Evolutionary conservation across 2,888 invertebrate species (phyloP).

Genomic region (Anticlea derivata): DNA sequence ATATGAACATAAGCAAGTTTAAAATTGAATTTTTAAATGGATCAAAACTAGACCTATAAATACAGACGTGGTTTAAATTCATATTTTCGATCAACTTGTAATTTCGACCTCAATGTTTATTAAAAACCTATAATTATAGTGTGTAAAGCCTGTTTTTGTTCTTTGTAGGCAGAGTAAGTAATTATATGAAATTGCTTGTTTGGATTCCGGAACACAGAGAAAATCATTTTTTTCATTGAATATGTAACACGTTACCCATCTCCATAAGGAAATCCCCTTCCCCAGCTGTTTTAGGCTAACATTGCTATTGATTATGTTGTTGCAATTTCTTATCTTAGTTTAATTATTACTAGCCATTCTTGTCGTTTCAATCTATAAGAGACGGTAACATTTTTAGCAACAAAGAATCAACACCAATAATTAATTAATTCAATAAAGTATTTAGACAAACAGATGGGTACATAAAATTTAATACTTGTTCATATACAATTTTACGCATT

Average conservation of each 20-base stretch:
- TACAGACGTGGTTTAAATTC: constrained; percentile 25
- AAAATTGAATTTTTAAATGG: not conserved
- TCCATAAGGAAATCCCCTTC: too few relatives aligned
- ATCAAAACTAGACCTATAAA: constrained; percentile 24
- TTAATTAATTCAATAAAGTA: too few relatives aligned
- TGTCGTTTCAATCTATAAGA: too few relatives aligned
- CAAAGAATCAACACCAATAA: too few relatives aligned
- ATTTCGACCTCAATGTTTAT: constrained; percentile 29
- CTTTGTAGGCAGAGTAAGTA: not conserved
- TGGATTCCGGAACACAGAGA: constrained; percentile 6
- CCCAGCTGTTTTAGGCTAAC: too few relatives aligned
- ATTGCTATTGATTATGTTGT: too few relatives aligned
- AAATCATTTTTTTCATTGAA: not conserved
- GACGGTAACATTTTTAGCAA: too few relatives aligned
- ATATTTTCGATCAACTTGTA: constrained; percentile 34
- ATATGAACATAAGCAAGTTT: not conserved
- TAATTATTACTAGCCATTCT: too few relatives aligned
- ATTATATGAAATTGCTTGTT: not conserved
- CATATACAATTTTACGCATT: constrained; percentile 1
- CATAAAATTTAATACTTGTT: too few relatives aligned
- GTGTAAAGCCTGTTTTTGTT: constrained; percentile 8
- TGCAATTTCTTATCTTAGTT: too few relatives aligned
- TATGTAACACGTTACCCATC: too few relatives aligned
- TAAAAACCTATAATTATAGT: constrained; percentile 38
- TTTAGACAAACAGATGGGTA: too few relatives aligned